phyloP scores from a whole-genome alignment of 1,140 invertebrate genomes.

The Cryptotermes secundus region DNA sequence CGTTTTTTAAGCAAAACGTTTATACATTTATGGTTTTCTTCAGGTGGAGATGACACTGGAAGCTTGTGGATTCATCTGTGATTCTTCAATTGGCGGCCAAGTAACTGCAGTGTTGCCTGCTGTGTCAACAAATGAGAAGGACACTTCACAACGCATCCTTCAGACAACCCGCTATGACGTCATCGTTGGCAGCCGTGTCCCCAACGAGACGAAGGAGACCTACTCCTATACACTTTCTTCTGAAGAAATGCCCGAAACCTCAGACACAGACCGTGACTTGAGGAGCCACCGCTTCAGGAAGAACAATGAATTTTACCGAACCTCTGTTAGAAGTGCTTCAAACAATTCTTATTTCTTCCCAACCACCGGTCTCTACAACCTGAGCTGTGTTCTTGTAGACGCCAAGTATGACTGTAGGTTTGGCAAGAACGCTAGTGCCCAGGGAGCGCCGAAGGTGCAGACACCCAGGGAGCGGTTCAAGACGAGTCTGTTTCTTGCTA shows the following conservation, averaged over 20 bases:
- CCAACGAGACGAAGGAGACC: not conserved
- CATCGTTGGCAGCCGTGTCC: not conserved
- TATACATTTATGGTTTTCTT: no score
- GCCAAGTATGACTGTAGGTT: not conserved
- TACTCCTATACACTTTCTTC: not conserved
- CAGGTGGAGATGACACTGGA: not conserved
- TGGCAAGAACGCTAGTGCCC: not conserved
- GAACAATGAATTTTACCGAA: slow-evolving; percentile 59
- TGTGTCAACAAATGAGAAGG: no score
- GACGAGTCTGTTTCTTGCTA: not conserved
- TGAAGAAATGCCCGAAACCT: not conserved
- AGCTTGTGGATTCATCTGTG: not conserved
- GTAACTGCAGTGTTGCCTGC: no score
- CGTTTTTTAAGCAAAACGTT: not conserved
- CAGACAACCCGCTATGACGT: not conserved
- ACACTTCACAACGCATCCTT: not conserved
- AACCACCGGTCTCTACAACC: not conserved
- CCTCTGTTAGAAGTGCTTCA: slow-evolving; percentile 57
- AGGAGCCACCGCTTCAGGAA: slow-evolving; percentile 55
- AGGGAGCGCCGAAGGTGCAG: not conserved
- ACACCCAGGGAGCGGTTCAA: not conserved
- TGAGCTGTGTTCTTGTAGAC: not conserved
- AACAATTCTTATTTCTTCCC: slow-evolving; percentile 59
- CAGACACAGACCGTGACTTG: slow-evolving; percentile 44
- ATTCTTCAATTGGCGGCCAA: not conserved